Percentiles rank a stretch among this genome's conserved stretches.
Evolutionary conservation across 2,797 vertebrate genomes (phyloP).

Genomic region (Stomatorhinus walkeri): DNA sequence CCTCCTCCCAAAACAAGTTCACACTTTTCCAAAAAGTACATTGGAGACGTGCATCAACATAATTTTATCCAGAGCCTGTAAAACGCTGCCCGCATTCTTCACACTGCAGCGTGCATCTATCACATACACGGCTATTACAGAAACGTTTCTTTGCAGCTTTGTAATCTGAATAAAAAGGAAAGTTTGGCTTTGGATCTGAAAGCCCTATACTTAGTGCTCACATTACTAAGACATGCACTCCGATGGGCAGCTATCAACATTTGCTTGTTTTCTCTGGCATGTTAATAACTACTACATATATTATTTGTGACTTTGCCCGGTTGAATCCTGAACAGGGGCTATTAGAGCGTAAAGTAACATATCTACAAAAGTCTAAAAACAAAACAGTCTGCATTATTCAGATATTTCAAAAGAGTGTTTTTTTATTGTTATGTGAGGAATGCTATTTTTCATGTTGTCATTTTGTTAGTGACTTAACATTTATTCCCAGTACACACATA

Average conservation of each 20-base stretch:
- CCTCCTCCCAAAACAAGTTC: background rate
- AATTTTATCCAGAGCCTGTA: background rate
- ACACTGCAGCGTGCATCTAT: background rate
- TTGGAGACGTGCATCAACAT: background rate
- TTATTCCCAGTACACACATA: background rate
- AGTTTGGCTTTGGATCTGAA: background rate
- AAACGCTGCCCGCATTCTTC: background rate
- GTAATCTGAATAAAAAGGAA: background rate
- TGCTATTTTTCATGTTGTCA: background rate
- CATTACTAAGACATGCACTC: background rate
- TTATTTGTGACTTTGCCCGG: background rate
- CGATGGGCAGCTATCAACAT: background rate
- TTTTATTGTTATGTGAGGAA: background rate
- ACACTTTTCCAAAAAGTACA: background rate
- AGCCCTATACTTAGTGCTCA: background rate
- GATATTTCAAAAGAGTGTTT: background rate
- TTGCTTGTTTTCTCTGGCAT: background rate
- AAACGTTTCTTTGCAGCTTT: background rate
- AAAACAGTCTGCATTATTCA: background rate
- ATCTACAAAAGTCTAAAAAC: background rate
- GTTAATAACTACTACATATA: background rate
- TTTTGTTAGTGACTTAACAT: background rate
- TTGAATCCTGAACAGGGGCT: background rate
- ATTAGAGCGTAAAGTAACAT: background rate
- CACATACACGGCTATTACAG: background rate